A percentile compares a stretch with the other conserved stretches of the same genome.
Evolutionary conservation across 2,888 invertebrate genomes (phyloP).

Genomic region (Bimastos eiseni): DNA sequence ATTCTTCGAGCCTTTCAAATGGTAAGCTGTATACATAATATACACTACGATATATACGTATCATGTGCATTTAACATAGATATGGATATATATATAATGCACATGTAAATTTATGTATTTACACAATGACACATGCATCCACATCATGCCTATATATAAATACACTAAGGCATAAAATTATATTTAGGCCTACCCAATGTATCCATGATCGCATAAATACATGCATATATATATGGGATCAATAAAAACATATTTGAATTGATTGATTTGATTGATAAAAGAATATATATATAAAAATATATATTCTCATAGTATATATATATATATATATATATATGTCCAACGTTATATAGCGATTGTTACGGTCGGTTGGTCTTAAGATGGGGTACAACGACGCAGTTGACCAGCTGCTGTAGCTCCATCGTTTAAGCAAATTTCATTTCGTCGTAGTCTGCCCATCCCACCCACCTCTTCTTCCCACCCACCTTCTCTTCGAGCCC

Average conservation of each 20-base stretch:
- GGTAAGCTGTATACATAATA: background rate
- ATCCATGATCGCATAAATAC: no score
- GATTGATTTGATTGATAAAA: no score
- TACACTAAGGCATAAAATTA: no score
- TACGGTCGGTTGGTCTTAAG: background rate
- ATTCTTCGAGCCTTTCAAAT: background rate
- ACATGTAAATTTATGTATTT: background rate
- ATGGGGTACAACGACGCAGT: background rate
- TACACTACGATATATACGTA: background rate
- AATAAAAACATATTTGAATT: no score
- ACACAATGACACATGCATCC: background rate
- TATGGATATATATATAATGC: background rate
- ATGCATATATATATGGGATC: no score
- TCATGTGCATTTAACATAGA: background rate
- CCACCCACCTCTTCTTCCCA: background rate
- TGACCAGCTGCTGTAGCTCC: background rate
- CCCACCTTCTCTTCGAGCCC: background rate
- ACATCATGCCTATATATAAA: background rate
- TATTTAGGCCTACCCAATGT: no score
- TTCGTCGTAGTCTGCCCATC: background rate
- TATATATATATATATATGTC: no score
- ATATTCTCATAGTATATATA: no score
- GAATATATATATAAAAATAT: no score
- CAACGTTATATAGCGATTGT: no score
- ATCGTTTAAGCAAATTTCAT: constrained; percentile 4